A percentile compares a stretch with the other conserved stretches of the same genome.
phyloP scores from a whole-genome alignment of 2,113 vertebrate species.

The Notothenia coriiceps region DNA sequence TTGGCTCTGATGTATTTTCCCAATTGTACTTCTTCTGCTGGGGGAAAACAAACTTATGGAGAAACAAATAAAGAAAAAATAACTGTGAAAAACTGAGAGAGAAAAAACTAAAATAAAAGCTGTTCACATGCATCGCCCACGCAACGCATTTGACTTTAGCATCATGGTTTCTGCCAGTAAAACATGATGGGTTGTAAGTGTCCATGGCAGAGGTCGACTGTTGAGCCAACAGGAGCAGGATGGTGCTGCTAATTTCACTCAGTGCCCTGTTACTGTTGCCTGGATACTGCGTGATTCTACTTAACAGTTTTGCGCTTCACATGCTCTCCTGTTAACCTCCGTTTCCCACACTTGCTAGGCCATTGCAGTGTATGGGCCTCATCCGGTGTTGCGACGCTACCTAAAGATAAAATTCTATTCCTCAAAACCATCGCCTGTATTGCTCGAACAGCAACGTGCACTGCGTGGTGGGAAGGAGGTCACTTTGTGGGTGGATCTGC shows the following conservation, averaged over 20 bases:
- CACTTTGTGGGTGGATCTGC: constrained; percentile 43
- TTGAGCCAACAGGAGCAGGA: constrained; percentile 48
- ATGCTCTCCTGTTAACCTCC: constrained; percentile 52
- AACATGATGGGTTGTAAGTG: constrained; percentile 24
- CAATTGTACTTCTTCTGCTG: not conserved
- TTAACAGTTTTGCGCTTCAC: constrained; percentile 62
- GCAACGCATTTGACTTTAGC: not conserved
- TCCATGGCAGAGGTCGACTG: constrained; percentile 46
- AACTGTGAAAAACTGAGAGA: constrained; percentile 1
- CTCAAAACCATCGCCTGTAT: not conserved
- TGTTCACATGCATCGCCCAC: constrained; percentile 49
- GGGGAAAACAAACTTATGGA: not conserved
- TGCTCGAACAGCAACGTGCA: not conserved
- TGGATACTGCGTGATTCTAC: constrained; percentile 71
- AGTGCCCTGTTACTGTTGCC: constrained; percentile 55
- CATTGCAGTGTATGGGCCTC: constrained; percentile 23
- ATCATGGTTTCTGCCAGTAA: not conserved
- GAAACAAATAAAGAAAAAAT: not conserved
- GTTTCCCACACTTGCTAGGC: constrained; percentile 31
- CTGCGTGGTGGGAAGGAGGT: not conserved
- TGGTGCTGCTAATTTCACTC: constrained; percentile 32
- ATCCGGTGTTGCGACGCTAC: constrained; percentile 1
- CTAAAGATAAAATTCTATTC: constrained; percentile 6
- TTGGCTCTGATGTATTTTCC: not conserved
- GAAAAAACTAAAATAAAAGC: constrained; percentile 1